phyloP scores from a whole-genome alignment of 2,113 vertebrate genomes.

The Rhabdornis inornatus region DNA sequence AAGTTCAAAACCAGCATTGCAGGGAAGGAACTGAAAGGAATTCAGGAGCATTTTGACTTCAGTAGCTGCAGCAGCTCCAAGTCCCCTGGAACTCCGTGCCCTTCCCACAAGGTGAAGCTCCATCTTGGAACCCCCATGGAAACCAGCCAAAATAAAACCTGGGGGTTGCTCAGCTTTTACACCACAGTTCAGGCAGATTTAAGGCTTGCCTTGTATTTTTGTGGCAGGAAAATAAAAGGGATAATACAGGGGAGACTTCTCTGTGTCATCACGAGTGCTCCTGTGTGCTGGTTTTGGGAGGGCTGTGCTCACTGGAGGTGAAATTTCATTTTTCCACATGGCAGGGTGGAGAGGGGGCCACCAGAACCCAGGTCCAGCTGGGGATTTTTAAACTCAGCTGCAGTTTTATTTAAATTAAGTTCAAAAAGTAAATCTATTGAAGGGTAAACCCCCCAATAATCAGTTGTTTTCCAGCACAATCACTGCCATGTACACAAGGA shows the following conservation, averaged over 20 bases:
- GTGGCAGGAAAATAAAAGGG: constrained; percentile 22
- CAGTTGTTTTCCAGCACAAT: neutral
- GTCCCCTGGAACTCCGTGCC: neutral
- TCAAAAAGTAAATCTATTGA: neutral
- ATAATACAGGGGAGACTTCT: neutral
- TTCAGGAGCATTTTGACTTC: neutral
- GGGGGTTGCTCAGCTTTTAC: neutral
- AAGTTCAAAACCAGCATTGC: neutral
- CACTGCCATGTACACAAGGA: neutral
- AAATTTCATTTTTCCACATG: neutral
- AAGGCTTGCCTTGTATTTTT: neutral
- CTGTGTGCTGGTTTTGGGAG: neutral
- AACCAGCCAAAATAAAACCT: neutral
- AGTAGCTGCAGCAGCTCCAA: no score
- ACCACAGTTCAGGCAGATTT: neutral
- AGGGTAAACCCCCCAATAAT: neutral
- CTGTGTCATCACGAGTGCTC: neutral
- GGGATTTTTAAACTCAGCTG: neutral
- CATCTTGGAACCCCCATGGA: neutral
- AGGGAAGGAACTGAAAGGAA: neutral
- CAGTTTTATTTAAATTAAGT: neutral
- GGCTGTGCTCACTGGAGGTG: neutral
- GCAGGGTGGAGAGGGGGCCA: neutral
- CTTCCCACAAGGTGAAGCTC: neutral
- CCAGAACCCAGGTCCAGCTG: neutral